Evolutionary conservation across 2,888 invertebrate species (phyloP), one percentile per base, ranked within the genome.

Genomic region (Phortica okadai): DNA sequence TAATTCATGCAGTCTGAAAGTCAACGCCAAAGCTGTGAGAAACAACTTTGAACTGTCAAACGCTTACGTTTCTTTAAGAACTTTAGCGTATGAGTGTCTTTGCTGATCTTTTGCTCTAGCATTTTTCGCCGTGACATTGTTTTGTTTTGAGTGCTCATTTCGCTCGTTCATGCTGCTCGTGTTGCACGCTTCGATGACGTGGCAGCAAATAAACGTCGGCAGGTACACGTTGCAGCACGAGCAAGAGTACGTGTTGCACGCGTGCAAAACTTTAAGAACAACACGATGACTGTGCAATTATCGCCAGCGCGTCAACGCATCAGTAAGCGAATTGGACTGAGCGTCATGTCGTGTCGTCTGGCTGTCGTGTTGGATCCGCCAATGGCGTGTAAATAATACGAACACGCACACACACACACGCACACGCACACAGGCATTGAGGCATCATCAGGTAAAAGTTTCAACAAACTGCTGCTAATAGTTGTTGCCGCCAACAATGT

Each of bases 281-380:
- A 74, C 78, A 70, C 79, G 80, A 84, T 85, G 87, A 82, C 81
- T 84, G 84, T 81, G 82, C 86, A 88, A 86, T 87, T 88, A 86
- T 84, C 79, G 41, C 62, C 45, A 16, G 54, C 6, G 70, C 59
- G 74, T 16, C 14, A 14, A 50, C 50, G 50, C 8, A 33, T 33
- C 33, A 33, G 33, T 33, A 33, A 33, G 33, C 33, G 33, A 33
- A 33, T 33, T 33, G 33, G 33, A 33, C 33, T 33, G 33, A 33
- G 33, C 33, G 33, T 33, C 33, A 33, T 33, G 33, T 33, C 33
- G 33, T 33, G 77, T 73, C 67, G 79, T 81, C 80, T 80, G 80
- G 75, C 77, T 78, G 70, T 41, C 6, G 41, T 59, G 73, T 44
- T 70, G 16, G 73, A 81, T 45, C 77, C 83, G 72, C 86, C 88